A percentile compares a stretch with the other conserved stretches of the same genome.
These are phyloP conservation scores for Zaprionus nigranus DNA, from an alignment of 1,140 invertebrate genomes.

Conservation along the genomic window DNA sequence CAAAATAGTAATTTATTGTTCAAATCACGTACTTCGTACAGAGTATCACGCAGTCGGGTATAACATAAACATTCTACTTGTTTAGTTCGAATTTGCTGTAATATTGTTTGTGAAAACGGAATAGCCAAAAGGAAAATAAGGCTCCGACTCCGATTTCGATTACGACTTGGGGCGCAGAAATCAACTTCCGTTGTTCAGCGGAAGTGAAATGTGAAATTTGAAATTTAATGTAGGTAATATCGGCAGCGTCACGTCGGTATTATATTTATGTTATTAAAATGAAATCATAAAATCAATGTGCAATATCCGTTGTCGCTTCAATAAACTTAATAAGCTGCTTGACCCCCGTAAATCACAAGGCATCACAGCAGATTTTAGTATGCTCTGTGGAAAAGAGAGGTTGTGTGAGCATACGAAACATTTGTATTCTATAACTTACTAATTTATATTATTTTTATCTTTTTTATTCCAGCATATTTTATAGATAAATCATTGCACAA, in stretches of 20 bases:
- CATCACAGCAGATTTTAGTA: neutral
- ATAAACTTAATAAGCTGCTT: slow-evolving; percentile 60
- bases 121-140: slow-evolving; percentile 52
- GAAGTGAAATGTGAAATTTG: slow-evolving; percentile 76
- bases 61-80: neutral
- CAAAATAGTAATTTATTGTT: neutral
- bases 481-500: slow-evolving; percentile 2
- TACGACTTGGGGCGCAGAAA: slow-evolving; percentile 36
- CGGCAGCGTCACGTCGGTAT: slow-evolving; percentile 12
- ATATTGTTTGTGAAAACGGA: slow-evolving; percentile 19
- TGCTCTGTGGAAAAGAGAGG: neutral
- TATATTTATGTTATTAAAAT: slow-evolving; percentile 70
- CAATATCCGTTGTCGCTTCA: slow-evolving; percentile 60
- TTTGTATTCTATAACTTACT: no score
- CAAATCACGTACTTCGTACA: neutral
- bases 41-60: neutral
- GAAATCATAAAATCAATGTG: slow-evolving; percentile 57
- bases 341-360: neutral
- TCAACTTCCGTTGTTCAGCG: slow-evolving; percentile 65
- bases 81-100: neutral
- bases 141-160: neutral
- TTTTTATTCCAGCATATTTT: slow-evolving; percentile 37
- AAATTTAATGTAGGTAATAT: slow-evolving; percentile 66
- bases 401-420: no score
- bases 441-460: neutral